phyloP scores from a whole-genome alignment of 2,113 vertebrate genomes.

The Pyrgilauda ruficollis region DNA sequence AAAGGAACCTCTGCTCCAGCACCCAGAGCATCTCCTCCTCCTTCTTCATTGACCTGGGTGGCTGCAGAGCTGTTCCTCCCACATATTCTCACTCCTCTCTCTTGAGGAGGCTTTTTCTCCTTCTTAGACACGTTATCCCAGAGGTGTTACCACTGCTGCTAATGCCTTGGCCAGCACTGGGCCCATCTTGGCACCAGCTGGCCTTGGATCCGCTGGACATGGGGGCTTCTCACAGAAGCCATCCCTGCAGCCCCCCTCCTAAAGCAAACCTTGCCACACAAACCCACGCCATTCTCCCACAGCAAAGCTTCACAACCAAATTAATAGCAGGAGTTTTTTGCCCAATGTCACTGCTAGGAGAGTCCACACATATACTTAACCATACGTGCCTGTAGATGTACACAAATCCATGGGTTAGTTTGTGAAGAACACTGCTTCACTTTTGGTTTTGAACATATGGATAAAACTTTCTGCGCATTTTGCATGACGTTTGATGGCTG shows the following conservation, averaged over 20 bases:
- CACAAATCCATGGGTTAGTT: background rate
- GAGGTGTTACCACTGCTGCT: background rate
- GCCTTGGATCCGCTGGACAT: background rate
- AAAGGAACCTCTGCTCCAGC: background rate
- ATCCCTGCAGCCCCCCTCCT: background rate
- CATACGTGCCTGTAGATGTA: rapidly evolving
- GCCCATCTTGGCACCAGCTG: background rate
- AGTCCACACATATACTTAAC: background rate
- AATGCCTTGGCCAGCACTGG: background rate
- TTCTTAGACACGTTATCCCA: background rate
- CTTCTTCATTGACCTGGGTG: background rate
- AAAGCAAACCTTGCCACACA: background rate
- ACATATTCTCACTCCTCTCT: background rate
- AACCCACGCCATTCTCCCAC: too few relatives aligned
- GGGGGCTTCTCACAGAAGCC: background rate
- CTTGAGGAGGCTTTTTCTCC: background rate
- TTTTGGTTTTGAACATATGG: background rate
- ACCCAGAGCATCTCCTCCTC: background rate
- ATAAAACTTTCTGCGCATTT: background rate
- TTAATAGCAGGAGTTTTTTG: background rate
- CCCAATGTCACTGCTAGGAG: background rate
- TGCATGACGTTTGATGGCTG: background rate
- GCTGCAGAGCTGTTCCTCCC: background rate
- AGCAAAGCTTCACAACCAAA: background rate
- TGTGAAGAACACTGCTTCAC: background rate